phyloP scores from a whole-genome alignment of 2,888 invertebrate genomes.

The Escarpia spicata region DNA sequence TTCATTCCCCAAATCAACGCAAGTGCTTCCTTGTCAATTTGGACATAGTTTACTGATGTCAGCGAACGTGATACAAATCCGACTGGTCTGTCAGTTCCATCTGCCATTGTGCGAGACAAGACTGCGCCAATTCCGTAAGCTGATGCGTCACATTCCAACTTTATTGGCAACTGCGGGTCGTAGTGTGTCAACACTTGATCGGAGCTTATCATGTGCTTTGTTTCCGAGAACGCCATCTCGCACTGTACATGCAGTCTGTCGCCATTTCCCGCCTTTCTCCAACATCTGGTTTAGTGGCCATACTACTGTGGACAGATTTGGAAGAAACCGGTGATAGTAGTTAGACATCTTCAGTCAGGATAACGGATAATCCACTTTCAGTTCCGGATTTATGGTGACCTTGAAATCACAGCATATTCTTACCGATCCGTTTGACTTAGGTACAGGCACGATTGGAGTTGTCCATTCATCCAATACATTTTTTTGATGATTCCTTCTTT shows the following conservation, averaged over 20 bases:
- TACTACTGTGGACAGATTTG: neutral
- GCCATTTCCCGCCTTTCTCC: neutral
- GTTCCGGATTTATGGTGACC: too few species aligned
- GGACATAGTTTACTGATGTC: neutral
- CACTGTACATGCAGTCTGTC: neutral
- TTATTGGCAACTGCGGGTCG: neutral
- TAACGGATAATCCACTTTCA: too few species aligned
- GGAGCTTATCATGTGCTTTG: slow-evolving; percentile 20
- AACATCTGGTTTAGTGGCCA: slow-evolving; percentile 13
- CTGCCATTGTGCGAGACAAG: neutral
- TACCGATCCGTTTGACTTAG: neutral
- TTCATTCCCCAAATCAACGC: too few species aligned
- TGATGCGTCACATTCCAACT: slow-evolving; percentile 19
- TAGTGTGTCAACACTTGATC: slow-evolving; percentile 1
- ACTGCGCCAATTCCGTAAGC: neutral
- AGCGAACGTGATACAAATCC: slow-evolving; percentile 21
- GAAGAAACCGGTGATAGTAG: neutral
- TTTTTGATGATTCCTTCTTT: too few species aligned
- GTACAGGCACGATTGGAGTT: neutral
- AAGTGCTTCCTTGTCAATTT: slow-evolving; percentile 7
- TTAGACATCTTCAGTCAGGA: neutral
- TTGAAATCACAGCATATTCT: neutral
- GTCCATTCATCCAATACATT: neutral
- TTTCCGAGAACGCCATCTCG: neutral
- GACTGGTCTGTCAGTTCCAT: slow-evolving; percentile 24